Evolutionary conservation across 1,140 invertebrate genomes (phyloP).

Genomic region (Pomacea maculata): DNA sequence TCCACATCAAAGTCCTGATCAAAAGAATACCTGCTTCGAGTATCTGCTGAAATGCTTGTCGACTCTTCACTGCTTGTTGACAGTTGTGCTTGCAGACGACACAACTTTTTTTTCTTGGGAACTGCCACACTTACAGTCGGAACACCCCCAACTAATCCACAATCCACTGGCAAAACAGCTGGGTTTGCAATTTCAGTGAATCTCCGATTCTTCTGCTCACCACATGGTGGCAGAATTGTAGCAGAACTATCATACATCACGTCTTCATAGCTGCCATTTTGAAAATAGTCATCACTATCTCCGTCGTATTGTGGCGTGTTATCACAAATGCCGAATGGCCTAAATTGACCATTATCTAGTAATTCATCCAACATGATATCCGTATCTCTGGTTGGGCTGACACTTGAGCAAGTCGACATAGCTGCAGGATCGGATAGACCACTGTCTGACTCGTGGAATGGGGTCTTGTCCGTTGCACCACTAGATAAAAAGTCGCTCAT

Average conservation of each 20-base stretch:
- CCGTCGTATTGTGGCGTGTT: not conserved
- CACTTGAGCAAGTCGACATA: not conserved
- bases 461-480: constrained; percentile 34
- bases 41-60: too few relatives aligned
- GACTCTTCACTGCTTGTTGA: too few relatives aligned
- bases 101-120: not conserved
- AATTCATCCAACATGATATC: constrained; percentile 30
- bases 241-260: not conserved
- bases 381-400: not conserved
- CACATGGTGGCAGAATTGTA: too few relatives aligned
- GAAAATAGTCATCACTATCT: not conserved
- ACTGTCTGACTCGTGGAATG: constrained; percentile 56
- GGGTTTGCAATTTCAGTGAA: not conserved
- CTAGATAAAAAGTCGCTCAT: constrained; percentile 14
- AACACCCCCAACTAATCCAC: too few relatives aligned
- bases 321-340: constrained; percentile 7
- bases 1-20: constrained; percentile 4
- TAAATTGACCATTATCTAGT: constrained; percentile 13
- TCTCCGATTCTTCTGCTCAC: not conserved
- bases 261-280: not conserved
- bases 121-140: not conserved
- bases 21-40: not conserved
- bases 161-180: not conserved
- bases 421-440: constrained; percentile 36
- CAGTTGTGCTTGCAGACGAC: not conserved